Evolutionary conservation across 2,888 invertebrate species (phyloP).

Genomic region (Yponomeuta cagnagella): DNA sequence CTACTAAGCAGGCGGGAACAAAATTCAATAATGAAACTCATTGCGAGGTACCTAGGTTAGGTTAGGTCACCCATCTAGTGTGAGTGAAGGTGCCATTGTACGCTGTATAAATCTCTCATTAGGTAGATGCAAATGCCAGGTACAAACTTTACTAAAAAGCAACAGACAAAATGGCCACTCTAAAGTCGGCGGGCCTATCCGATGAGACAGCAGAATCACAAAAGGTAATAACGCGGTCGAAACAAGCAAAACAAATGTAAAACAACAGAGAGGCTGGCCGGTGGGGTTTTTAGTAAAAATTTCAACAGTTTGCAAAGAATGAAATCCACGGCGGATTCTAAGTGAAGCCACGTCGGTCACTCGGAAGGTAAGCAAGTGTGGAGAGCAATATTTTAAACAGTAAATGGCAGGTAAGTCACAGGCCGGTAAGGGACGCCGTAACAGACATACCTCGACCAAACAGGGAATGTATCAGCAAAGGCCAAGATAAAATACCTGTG

Average conservation of each 20-base stretch:
- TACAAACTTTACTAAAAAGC: background rate
- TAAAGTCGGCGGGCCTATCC: background rate
- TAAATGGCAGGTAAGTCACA: background rate
- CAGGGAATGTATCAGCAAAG: too few relatives aligned
- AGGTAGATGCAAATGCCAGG: too few relatives aligned
- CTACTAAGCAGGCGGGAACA: too few relatives aligned
- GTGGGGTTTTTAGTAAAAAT: conserved; percentile 3
- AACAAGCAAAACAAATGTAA: background rate
- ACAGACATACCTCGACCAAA: too few relatives aligned
- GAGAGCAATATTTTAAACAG: background rate
- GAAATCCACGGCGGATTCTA: conserved; percentile 23
- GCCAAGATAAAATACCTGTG: too few relatives aligned
- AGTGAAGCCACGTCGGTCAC: conserved; percentile 20
- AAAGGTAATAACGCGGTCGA: background rate
- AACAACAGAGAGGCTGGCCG: background rate
- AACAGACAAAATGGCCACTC: background rate
- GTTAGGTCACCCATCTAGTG: too few relatives aligned
- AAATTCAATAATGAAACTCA: too few relatives aligned
- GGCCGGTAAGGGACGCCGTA: too few relatives aligned
- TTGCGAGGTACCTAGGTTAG: too few relatives aligned
- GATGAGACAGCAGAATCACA: background rate
- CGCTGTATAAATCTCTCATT: too few relatives aligned
- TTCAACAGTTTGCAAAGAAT: conserved; percentile 18
- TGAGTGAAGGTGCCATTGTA: too few relatives aligned
- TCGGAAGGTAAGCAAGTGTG: conserved; percentile 6